Percentiles rank a stretch among this genome's conserved stretches.
Conservation (phyloP, 2,797 vertebrate species). For the Gymnothorax reevesii region DNA sequence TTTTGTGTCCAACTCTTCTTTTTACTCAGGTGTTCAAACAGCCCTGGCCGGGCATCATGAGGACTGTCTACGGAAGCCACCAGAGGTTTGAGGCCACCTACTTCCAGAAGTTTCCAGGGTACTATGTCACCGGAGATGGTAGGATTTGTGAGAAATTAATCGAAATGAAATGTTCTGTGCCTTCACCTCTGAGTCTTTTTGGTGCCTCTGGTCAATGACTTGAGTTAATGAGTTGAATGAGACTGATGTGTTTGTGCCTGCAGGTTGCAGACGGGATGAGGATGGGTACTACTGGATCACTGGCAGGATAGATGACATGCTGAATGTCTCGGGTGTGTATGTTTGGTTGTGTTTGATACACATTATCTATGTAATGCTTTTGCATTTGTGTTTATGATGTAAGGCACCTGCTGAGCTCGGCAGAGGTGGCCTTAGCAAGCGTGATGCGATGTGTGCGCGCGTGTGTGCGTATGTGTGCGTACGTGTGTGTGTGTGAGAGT, state of each 20-base stretch:
- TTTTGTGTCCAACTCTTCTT: not conserved
- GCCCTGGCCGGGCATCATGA: constrained; percentile 97
- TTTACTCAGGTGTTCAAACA: constrained; percentile 89
- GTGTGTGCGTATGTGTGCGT: not conserved
- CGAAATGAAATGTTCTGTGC: too few relatives aligned
- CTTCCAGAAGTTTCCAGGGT: constrained; percentile 96
- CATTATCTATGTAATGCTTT: not conserved
- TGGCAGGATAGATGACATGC: constrained; percentile 95
- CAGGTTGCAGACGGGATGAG: constrained; percentile 91
- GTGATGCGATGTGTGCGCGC: not conserved
- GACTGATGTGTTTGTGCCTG: constrained; percentile 7
- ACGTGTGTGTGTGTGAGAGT: not conserved
- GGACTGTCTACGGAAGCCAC: constrained; percentile 87
- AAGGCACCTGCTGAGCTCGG: not conserved
- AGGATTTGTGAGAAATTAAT: constrained; percentile 38
- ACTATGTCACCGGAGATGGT: constrained; percentile 96
- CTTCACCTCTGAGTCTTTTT: not conserved
- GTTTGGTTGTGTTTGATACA: not conserved
- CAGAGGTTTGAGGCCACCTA: constrained; percentile 87
- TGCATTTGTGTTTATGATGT: not conserved
- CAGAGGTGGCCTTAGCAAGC: too few relatives aligned
- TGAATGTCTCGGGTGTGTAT: constrained; percentile 90
- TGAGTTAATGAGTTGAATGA: not conserved
- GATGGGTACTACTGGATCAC: constrained; percentile 99
- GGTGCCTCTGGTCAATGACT: not conserved